Percentiles rank a stretch among this genome's conserved stretches.
Conservation (phyloP, 2,113 vertebrate genomes). For the Chaetops frenatus region DNA sequence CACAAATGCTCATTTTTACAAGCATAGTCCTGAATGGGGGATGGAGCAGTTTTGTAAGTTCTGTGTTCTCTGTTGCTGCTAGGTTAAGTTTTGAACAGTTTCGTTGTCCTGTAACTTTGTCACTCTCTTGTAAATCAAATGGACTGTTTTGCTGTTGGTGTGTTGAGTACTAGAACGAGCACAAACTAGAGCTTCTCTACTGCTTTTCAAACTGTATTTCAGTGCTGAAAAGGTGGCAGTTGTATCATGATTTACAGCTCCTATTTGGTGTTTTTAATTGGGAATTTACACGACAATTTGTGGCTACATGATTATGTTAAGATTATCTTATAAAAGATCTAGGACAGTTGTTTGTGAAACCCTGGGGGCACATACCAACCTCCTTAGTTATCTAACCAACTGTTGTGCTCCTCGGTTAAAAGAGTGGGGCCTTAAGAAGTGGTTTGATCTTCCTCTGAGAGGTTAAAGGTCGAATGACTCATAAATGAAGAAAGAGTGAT, state of each 20-base stretch:
- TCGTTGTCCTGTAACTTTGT: not conserved
- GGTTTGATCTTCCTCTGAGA: conserved; percentile 78
- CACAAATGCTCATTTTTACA: not conserved
- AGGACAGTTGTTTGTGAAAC: conserved; percentile 70
- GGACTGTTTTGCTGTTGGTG: not conserved
- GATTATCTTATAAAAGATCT: conserved; percentile 69
- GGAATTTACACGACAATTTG: conserved; percentile 63
- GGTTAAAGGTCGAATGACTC: conserved; percentile 78
- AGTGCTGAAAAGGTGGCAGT: conserved; percentile 6
- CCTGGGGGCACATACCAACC: conserved; percentile 69
- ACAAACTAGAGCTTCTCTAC: not conserved
- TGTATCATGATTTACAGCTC: conserved; percentile 49
- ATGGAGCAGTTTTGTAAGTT: not conserved
- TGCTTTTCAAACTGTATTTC: not conserved
- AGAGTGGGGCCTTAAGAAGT: conserved; percentile 74
- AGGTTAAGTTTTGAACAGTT: not conserved
- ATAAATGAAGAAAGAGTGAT: conserved; percentile 80
- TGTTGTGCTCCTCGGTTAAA: conserved; percentile 72
- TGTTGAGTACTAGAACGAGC: not conserved
- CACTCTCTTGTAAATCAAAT: not conserved
- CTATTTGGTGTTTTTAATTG: conserved; percentile 63
- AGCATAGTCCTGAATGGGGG: not conserved
- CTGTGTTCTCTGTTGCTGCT: not conserved
- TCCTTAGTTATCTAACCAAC: conserved; percentile 73
- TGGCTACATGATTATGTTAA: conserved; percentile 64